Conservation (phyloP, 2,113 vertebrate genomes). For the Rhineura floridana region DNA sequence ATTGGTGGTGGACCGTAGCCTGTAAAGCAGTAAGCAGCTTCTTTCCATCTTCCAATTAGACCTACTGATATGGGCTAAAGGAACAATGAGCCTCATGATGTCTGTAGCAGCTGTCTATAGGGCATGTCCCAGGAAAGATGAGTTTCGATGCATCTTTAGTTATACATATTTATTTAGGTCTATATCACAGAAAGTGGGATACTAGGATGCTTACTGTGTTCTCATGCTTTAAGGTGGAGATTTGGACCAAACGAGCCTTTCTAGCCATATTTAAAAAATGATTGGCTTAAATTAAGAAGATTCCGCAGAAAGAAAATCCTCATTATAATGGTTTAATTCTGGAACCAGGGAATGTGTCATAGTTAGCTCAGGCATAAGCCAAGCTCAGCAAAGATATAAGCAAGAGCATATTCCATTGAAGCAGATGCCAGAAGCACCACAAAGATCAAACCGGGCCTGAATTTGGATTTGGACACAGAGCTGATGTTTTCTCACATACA, state of each 20-base stretch:
- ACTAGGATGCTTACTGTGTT: neutral
- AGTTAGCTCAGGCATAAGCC: neutral
- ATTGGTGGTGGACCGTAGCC: too few relatives aligned
- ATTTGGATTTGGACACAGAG: neutral
- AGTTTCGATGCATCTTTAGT: too few relatives aligned
- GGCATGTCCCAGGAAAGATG: too few relatives aligned
- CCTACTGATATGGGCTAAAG: too few relatives aligned
- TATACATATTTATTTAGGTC: too few relatives aligned
- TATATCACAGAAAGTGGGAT: too few relatives aligned
- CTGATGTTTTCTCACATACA: rapidly evolving
- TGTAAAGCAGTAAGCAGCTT: too few relatives aligned
- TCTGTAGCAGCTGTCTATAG: too few relatives aligned
- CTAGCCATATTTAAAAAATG: neutral
- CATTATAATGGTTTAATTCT: conserved; percentile 35
- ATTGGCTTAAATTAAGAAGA: neutral
- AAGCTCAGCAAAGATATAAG: conserved; percentile 37
- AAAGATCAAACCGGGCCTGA: neutral
- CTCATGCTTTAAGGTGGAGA: neutral
- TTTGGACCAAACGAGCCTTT: neutral
- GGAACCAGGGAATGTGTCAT: neutral
- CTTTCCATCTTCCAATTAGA: too few relatives aligned
- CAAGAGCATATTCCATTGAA: neutral
- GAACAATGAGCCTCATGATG: too few relatives aligned
- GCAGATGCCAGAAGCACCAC: neutral
- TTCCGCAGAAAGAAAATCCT: neutral